Evolutionary conservation across 2,888 invertebrate species (phyloP), one percentile per base, ranked within the genome.

Genomic region (Sphinx pinastri): DNA sequence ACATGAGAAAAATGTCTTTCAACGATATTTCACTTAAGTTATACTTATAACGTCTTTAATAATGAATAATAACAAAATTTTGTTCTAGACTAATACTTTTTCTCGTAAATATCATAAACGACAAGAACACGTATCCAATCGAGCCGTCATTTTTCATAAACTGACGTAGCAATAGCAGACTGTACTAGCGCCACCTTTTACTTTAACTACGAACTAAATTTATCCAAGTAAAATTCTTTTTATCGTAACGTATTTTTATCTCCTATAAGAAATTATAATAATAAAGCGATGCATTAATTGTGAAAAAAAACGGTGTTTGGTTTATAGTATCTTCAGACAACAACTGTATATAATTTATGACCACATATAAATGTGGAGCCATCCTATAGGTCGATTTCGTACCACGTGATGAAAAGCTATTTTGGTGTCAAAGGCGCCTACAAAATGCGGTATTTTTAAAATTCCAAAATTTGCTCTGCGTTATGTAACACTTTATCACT

Each of bases 371-470:
- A 94, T 94, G 94, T 94, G 94, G 93, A 92, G 91, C 89, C 79
- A 85, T 88, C 79, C 88, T 83, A 94, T 94, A 93, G 94, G 94
- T 90, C 81, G 89, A 85, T 80, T 80, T 76, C 81, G 86, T 88
- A 91, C 90, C 94, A 94, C 93, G 94, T 94, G 94, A 94, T 84
- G 77, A 77, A 81, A 85, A 85, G 90, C 91, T 94, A 94, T 94
- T 94, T 94, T 85, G 78, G 90, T 90, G 85, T 85, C 82, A 84
- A 81, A 91, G 89, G 92, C 92, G 93, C 91, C 88, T 87, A 91
- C 89, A 92, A 94, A 94, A 88, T 91, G 94, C 94, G 94, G 94
- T 94, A 94, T 94, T 94, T 94, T 94, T 94, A 94, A 94, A 94
- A 89, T 86, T 89, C 83, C 76, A 82, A 88, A 88, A 83, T 84